Conservation (phyloP, 2,113 vertebrate species). For the Daubentonia madagascariensis region DNA sequence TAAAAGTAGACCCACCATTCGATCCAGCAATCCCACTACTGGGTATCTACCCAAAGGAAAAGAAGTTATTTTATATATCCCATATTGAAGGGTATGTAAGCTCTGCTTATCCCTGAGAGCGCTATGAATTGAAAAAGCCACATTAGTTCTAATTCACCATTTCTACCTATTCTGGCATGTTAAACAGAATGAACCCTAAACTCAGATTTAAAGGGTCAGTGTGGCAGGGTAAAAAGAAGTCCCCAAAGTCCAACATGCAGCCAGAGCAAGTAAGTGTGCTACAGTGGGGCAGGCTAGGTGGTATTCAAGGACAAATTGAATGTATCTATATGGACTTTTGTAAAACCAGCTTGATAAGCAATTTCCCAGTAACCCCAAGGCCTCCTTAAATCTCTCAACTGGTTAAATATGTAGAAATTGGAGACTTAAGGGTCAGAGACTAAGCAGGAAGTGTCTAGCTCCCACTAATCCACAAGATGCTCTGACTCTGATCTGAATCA, state of each 20-base stretch:
- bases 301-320: background rate
- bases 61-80: no score
- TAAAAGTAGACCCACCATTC: no score
- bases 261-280: background rate
- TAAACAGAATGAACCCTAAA: background rate
- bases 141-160: background rate
- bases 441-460: background rate
- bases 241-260: background rate
- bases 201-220: background rate
- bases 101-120: background rate
- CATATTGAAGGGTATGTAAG: background rate
- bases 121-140: background rate
- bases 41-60: no score
- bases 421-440: fast-evolving
- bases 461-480: background rate
- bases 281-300: no score
- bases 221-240: background rate
- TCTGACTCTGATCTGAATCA: background rate
- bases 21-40: no score
- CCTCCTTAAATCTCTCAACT: background rate
- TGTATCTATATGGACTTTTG: background rate
- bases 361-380: background rate
- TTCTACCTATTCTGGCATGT: background rate
- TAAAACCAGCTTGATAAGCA: background rate
- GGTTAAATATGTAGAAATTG: background rate